phyloP scores from a whole-genome alignment of 2,113 vertebrate species.

The Lontra canadensis region DNA sequence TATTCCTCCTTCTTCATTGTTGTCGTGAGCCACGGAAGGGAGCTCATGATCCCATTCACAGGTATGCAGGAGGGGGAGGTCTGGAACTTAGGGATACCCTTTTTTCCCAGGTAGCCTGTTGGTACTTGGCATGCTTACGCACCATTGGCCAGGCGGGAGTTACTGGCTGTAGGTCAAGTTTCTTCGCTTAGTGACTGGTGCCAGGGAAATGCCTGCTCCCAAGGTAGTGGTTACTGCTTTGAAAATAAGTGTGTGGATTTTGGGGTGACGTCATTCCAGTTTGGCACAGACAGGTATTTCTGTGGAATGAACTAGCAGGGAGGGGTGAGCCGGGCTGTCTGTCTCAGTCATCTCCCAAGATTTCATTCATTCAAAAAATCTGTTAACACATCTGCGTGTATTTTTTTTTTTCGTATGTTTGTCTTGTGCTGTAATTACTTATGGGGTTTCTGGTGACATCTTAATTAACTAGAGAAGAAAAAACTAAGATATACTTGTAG shows the following conservation, averaged over 20 bases:
- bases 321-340: slow-evolving; percentile 45
- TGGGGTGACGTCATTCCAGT: slow-evolving; percentile 28
- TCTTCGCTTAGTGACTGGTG: background rate
- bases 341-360: slow-evolving; percentile 51
- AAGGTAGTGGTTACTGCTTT: slow-evolving; percentile 39
- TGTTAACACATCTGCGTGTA: slow-evolving; percentile 42
- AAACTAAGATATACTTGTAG: slow-evolving; percentile 57
- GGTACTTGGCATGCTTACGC: background rate
- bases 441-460: slow-evolving; percentile 64
- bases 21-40: background rate
- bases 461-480: slow-evolving; percentile 70
- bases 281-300: slow-evolving; percentile 63
- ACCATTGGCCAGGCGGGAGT: slow-evolving; percentile 26
- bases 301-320: background rate
- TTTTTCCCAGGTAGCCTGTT: background rate
- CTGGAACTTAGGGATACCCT: background rate
- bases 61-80: background rate
- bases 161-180: slow-evolving; percentile 31
- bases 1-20: background rate
- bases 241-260: slow-evolving; percentile 59
- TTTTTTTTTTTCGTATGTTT: slow-evolving; percentile 61
- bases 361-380: slow-evolving; percentile 71
- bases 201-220: slow-evolving; percentile 15
- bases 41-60: background rate
- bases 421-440: slow-evolving; percentile 68